Evolutionary conservation across 2,113 vertebrate genomes (phyloP).

Genomic region (Porphyrio hochstetteri): DNA sequence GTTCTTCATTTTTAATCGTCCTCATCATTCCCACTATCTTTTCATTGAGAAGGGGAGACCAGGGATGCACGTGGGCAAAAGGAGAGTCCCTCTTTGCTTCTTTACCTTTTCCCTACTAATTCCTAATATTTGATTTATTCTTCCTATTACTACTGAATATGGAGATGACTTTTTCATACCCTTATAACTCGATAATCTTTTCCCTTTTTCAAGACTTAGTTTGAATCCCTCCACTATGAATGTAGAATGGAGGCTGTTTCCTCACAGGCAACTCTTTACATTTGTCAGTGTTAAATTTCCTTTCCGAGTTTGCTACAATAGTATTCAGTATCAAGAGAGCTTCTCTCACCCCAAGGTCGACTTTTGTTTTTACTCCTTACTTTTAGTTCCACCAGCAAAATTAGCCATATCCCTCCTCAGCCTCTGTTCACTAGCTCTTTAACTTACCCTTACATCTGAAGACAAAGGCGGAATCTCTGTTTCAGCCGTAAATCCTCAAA

Average conservation of each 20-base stretch:
- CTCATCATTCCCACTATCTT: background rate
- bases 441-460: background rate
- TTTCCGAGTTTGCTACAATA: background rate
- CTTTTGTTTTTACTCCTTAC: background rate
- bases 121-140: background rate
- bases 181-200: background rate
- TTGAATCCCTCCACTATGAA: background rate
- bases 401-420: background rate
- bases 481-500: background rate
- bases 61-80: background rate
- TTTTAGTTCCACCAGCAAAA: background rate
- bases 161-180: background rate
- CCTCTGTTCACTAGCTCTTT: background rate
- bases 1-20: background rate
- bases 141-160: background rate
- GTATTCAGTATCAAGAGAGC: background rate
- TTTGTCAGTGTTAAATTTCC: background rate
- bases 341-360: background rate
- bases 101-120: background rate
- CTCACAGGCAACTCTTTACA: background rate
- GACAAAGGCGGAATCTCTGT: background rate
- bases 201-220: background rate
- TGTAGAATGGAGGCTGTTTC: background rate
- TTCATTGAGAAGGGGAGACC: background rate
- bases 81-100: background rate